Conservation (phyloP, 2,113 vertebrate genomes). For the Salminus brasiliensis region DNA sequence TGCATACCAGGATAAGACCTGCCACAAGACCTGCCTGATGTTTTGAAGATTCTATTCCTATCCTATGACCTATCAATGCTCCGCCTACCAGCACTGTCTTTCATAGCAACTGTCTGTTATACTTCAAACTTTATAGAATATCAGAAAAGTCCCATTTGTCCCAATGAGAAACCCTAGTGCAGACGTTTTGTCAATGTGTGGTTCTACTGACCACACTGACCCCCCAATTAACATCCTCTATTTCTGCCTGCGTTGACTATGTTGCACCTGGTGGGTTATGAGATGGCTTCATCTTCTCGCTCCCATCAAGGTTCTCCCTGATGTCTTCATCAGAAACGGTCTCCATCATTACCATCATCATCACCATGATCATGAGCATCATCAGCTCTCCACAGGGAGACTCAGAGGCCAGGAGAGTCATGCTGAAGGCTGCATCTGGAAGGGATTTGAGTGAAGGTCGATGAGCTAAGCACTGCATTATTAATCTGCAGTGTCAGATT, state of each 20-base stretch:
- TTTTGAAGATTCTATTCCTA: no score
- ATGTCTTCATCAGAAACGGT: neutral
- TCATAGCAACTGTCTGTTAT: no score
- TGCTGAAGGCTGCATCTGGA: neutral
- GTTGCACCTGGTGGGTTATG: neutral
- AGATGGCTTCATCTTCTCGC: neutral
- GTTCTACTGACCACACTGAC: no score
- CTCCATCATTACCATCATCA: no score
- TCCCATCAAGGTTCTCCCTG: neutral
- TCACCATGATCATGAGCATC: neutral
- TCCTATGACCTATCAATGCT: no score
- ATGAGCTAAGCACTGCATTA: constrained; percentile 8
- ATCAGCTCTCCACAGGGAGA: neutral
- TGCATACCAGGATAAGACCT: no score
- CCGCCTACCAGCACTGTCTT: no score
- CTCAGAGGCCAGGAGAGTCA: neutral
- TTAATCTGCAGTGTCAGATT: constrained; percentile 25
- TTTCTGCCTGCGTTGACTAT: neutral
- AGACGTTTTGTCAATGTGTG: no score
- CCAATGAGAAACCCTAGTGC: no score
- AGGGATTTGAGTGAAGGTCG: neutral
- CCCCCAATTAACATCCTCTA: neutral
- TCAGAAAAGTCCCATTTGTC: no score
- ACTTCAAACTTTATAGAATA: no score
- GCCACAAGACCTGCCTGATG: no score